Evolutionary conservation across 2,113 vertebrate genomes (phyloP), one percentile per base, ranked within the genome.

Genomic region (Otus sunia): DNA sequence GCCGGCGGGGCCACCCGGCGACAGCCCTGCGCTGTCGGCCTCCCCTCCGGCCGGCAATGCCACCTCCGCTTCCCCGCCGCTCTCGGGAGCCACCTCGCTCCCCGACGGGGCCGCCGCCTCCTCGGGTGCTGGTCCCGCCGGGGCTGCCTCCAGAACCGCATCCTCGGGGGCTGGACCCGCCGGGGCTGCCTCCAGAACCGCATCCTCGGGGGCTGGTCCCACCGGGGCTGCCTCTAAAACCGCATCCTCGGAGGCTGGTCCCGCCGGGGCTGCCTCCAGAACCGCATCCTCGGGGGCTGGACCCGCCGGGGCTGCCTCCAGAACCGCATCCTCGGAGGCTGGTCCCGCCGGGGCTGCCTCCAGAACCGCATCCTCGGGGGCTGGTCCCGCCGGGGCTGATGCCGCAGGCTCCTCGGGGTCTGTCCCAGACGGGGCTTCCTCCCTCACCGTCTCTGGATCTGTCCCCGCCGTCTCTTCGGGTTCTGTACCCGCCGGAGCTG

Each of bases 341-440:
- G 74, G 29, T n/a, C 69, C 63, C 27, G 19, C 36, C 26, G 6
- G 27, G 14, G 15, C 7, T 11, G 45, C 45, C 66, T 32, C 59
- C 72, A 52, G 11, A 39, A 30, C 12, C 25, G 34, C n/a, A 20
- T 73, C 58, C 4, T 7, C 49, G 30, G 3, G 26, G 52, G 29
- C 23, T 6, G 9, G 8, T 32, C 77, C 56, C 16, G 36, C 10
- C 11, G 25, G 23, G 12, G 15, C 12, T 34, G 15, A 16, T 41
- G 9, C 39, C 0, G 2, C 43, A 1, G 23, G 55, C 22, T n/a
- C 41, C 37, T 36, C 32, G 2, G 9, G 25, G 27, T 29, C 10
- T 21, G 52, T 43, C 34, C 9, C 45, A 9, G 4, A 2, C 4
- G 55, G 43, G 43, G 29, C 15, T 55, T 18, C 16, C n/a, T 23